Evolutionary conservation across 2,113 vertebrate species (phyloP).

Genomic region (Grammomys surdaster): DNA sequence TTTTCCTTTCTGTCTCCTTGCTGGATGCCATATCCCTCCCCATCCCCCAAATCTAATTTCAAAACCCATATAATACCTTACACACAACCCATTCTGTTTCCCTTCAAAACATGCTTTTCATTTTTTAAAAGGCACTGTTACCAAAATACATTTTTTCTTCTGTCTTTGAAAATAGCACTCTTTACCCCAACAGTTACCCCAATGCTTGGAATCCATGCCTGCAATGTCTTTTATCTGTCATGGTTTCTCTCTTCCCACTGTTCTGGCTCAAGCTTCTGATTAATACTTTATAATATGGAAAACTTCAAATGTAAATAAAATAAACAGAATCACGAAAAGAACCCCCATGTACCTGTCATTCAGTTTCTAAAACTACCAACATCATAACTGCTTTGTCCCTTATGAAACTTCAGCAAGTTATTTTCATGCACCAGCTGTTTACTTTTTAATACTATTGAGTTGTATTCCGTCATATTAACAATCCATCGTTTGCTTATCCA

Average conservation of each 20-base stretch:
- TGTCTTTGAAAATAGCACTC: neutral
- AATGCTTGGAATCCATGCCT: neutral
- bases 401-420: neutral
- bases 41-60: neutral
- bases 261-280: neutral
- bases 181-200: neutral
- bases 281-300: neutral
- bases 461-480: neutral
- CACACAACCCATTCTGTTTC: neutral
- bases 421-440: neutral
- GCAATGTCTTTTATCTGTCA: neutral
- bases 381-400: neutral
- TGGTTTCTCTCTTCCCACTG: neutral
- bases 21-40: neutral
- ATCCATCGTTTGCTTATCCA: neutral
- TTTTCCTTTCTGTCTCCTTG: neutral
- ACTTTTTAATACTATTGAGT: neutral
- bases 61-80: neutral
- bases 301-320: conserved; percentile 7
- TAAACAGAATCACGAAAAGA: neutral
- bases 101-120: neutral
- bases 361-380: neutral
- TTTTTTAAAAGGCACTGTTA: neutral
- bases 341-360: neutral
- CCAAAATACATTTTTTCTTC: neutral